Evolutionary conservation across 2,797 vertebrate species (phyloP), one percentile per base, ranked within the genome.

Genomic region (Ctenosaura bakeri): DNA sequence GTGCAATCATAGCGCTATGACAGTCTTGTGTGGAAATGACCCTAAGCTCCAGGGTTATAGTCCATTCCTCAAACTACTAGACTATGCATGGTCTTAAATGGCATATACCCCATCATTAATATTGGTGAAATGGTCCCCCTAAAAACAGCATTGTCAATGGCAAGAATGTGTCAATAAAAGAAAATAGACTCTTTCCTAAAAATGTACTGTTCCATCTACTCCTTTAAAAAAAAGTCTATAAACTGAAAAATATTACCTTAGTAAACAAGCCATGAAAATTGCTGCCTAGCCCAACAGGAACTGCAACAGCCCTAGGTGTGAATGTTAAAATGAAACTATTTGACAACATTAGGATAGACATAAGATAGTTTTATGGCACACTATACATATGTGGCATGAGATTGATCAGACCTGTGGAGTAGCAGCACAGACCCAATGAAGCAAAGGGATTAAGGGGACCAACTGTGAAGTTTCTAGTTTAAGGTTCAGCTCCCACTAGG

Each of bases 171-270:
- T 89, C 88, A 92, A 84, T 91, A 93, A 91, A 93, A 89, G 77
- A 85, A 93, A 90, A 91, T 92, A 87, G 90, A 88, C 85, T 92
- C 89, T 77, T 90, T 88, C 89, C n/a, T 92, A 87, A 89, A 79
- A 91, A 91, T 90, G 91, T 93, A 92, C 93, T 6, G 8, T 87
- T 88, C 81, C 87, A 88, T 88, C 74, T 18, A 64, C 35, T 56
- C 86, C 87, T 26, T 87, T 59, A 74, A 93, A 64, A 86, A 95
- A 90, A 92, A 76, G 79, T 88, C 82, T 84, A 83, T 69, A 92
- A 76, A 87, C 59, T 82, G 38, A 93, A 87, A 22, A 82, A 38
- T 90, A 90, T 74, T 91, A 24, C 29, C 73, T 91, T 91, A 77
- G 90, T 92, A 94, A 93, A 90, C 76, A 81, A 87, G 85, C 88